A percentile compares a stretch with the other conserved stretches of the same genome.
Evolutionary conservation across 1,140 invertebrate species (phyloP).

Genomic region (Luehdorfia chinensis): DNA sequence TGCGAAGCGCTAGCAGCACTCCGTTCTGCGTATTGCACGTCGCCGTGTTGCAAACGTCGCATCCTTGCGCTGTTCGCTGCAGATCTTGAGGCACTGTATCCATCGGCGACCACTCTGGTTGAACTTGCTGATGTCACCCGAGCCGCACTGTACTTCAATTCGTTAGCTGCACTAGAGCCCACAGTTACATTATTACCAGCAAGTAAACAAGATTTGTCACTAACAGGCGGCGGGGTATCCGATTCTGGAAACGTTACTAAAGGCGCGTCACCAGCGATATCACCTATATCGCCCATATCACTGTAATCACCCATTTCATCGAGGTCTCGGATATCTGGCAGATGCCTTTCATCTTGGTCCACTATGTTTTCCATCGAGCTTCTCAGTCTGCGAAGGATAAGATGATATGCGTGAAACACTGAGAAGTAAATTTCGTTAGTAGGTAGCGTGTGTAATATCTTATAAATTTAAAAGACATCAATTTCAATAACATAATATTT

Average conservation of each 20-base stretch:
- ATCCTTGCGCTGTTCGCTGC: conserved; percentile 86
- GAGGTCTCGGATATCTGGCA: conserved; percentile 76
- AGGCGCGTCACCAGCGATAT: conserved; percentile 72
- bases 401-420: conserved; percentile 1
- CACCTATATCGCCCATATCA: conserved; percentile 61
- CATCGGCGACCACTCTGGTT: conserved; percentile 88
- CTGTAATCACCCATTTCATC: conserved; percentile 54
- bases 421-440: background rate
- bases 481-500: background rate
- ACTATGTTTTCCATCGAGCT: conserved; percentile 83
- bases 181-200: conserved; percentile 47
- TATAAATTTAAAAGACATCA: background rate
- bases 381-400: conserved; percentile 70
- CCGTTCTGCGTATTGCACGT: conserved; percentile 84
- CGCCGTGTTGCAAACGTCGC: conserved; percentile 87
- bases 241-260: conserved; percentile 88
- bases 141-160: conserved; percentile 83
- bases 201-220: conserved; percentile 71
- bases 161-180: conserved; percentile 61
- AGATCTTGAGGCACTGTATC: conserved; percentile 88
- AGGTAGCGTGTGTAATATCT: too few relatives aligned
- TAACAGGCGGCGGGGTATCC: conserved; percentile 79
- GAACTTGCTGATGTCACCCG: conserved; percentile 89
- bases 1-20: conserved; percentile 65
- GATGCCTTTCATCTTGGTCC: conserved; percentile 70